Evolutionary conservation across 1,140 invertebrate genomes (phyloP), one percentile per base, ranked within the genome.

Genomic region (Drosophila carrolli): DNA sequence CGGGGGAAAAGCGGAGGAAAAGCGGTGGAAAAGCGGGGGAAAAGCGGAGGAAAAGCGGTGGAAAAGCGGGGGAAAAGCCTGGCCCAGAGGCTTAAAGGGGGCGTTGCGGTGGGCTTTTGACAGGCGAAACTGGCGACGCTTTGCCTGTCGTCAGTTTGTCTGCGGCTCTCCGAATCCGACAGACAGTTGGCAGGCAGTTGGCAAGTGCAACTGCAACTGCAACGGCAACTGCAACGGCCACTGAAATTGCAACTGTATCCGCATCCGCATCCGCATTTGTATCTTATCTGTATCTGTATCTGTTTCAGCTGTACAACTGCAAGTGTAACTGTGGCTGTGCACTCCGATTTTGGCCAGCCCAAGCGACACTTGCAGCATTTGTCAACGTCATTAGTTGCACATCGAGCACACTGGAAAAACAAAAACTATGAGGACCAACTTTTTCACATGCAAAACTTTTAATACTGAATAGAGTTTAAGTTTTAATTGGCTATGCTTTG

Each of bases 141-240:
- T 48, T 46, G 59, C 47, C 43, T 48, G 78, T 63, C 79, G 75
- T 62, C 83, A 70, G 59, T 47, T n/a, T 85, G 81, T 81, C 81
- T 86, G 72, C 44, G 51, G 43, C 40, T 50, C 23, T 32, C 27
- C 50, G 78, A 62, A 46, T 44, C 32, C 13, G 65, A 65, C 53
- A 44, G 54, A 14, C 35, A 59, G 29, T 46, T 51, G 46, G 48
- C 66, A 66, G 47, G 40, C 72, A 75, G 60, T 67, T 75, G 73
- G 73, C 75, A 82, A 63, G 50, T 58, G 54, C 61, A 47, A 37
- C 48, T 23, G 65, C 29, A 32, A 32, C 29, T 32, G 57, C 63
- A 40, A 48, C 67, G 13, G 51, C 16, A 40, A 7, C 35, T 4
- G 23, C 23, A 23, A 23, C 19, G 2, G 57, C 63, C 35, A 47